phyloP scores from a whole-genome alignment of 2,113 vertebrate species.

The Spilogale gracilis region DNA sequence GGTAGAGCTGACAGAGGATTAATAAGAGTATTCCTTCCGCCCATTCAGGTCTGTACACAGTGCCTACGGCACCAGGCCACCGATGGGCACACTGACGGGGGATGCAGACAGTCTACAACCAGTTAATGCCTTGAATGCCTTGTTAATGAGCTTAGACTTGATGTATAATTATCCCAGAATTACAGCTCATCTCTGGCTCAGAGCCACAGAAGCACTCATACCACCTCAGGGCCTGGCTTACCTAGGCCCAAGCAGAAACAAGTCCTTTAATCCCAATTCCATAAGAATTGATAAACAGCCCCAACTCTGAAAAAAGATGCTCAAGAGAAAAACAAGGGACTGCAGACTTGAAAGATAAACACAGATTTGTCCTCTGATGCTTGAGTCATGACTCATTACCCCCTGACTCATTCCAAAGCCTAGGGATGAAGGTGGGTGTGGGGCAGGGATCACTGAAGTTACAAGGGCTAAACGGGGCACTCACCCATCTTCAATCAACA shows the following conservation, averaged over 20 bases:
- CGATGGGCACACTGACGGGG: not conserved
- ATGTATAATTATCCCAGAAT: not conserved
- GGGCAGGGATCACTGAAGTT: not conserved
- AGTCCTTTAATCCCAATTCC: not conserved
- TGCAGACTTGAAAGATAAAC: slow-evolving; percentile 6
- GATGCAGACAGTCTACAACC: not conserved
- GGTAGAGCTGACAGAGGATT: not conserved
- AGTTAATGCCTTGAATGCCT: not conserved
- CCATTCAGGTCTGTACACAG: not conserved
- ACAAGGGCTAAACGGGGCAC: slow-evolving; percentile 55
- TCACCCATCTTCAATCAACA: slow-evolving; percentile 99
- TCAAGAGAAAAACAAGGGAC: slow-evolving; percentile 14
- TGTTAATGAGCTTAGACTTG: not conserved
- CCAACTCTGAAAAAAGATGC: not conserved
- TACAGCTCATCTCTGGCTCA: slow-evolving; percentile 18
- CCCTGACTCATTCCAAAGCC: not conserved
- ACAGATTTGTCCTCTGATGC: not conserved
- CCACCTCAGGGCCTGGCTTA: not conserved
- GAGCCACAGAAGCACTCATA: not conserved
- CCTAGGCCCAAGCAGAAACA: slow-evolving; percentile 32
- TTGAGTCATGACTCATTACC: not conserved
- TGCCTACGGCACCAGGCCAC: not conserved
- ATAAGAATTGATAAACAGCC: slow-evolving; percentile 10
- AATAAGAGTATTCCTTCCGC: not conserved
- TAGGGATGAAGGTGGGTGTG: not conserved